Evolutionary conservation across 2,888 invertebrate species (phyloP).

Genomic region (Molorchus minor): DNA sequence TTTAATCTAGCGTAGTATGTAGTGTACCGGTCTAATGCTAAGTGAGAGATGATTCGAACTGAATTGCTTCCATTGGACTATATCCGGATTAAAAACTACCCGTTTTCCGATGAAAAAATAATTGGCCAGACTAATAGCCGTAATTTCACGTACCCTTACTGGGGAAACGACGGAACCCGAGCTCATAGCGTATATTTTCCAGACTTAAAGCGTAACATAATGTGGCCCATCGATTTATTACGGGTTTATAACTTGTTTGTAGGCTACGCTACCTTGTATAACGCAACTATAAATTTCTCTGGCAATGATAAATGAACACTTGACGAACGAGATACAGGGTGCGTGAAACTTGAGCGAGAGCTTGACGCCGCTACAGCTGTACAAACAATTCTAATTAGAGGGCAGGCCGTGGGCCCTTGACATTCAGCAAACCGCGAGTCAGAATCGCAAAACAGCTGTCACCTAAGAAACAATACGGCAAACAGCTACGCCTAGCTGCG

Average conservation of each 20-base stretch:
- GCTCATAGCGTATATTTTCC: neutral
- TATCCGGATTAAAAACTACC: too few species aligned
- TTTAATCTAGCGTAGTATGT: too few species aligned
- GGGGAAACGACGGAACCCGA: too few species aligned
- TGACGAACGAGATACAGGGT: constrained; percentile 44
- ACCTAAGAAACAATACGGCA: constrained; percentile 41
- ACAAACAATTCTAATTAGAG: constrained; percentile 1
- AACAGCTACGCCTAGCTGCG: neutral
- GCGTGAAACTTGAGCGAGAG: constrained; percentile 18
- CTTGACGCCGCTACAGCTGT: neutral
- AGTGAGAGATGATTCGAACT: too few species aligned
- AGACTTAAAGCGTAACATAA: neutral
- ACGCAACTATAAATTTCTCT: constrained; percentile 45
- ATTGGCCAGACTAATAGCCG: neutral
- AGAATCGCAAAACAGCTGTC: constrained; percentile 46
- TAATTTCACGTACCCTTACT: neutral
- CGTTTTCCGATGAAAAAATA: too few species aligned
- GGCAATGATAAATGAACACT: constrained; percentile 47
- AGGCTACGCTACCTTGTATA: constrained; percentile 34
- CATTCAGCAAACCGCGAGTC: constrained; percentile 37
- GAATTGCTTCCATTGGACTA: too few species aligned
- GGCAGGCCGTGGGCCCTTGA: constrained; percentile 35
- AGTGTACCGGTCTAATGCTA: too few species aligned
- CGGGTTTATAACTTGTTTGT: constrained; percentile 19
- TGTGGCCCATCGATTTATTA: constrained; percentile 1